phyloP scores from a whole-genome alignment of 2,888 invertebrate genomes.

The Yponomeuta plumbellus region DNA sequence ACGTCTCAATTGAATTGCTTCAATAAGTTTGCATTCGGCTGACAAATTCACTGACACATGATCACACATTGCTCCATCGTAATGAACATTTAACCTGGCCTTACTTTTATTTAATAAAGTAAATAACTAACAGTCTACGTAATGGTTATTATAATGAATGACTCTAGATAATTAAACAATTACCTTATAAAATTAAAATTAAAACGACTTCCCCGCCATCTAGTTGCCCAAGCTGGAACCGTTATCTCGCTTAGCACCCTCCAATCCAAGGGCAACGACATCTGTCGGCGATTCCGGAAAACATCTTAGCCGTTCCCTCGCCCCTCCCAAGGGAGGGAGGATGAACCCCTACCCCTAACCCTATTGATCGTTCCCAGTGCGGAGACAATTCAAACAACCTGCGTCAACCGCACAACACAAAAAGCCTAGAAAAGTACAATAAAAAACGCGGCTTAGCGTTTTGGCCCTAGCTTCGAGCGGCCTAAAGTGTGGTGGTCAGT shows the following conservation, averaged over 20 bases:
- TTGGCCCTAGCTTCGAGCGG: conserved; percentile 7
- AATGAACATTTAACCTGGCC: too few species aligned
- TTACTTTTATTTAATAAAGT: too few species aligned
- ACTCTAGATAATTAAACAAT: not conserved
- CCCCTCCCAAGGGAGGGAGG: conserved; percentile 28
- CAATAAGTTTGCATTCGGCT: too few species aligned
- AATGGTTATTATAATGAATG: too few species aligned
- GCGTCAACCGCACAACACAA: conserved; percentile 40
- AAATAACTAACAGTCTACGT: too few species aligned
- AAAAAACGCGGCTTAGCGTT: conserved; percentile 22
- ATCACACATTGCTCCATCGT: too few species aligned
- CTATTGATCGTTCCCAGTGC: conserved; percentile 57
- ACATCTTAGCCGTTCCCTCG: conserved; percentile 30
- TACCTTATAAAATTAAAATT: not conserved
- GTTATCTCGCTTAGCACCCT: not conserved
- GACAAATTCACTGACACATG: too few species aligned
- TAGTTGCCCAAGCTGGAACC: conserved; percentile 30
- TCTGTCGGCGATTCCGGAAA: conserved; percentile 52
- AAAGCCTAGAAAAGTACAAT: conserved; percentile 40
- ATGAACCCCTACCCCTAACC: conserved; percentile 26
- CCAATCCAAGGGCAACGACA: conserved; percentile 29
- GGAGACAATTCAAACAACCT: conserved; percentile 47
- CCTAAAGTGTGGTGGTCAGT: conserved; percentile 18
- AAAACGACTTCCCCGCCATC: conserved; percentile 22
- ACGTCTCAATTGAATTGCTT: too few species aligned